Percentiles rank a stretch among this genome's conserved stretches.
Conservation (phyloP, 2,113 vertebrate species). For the Sphaerodactylus townsendi region DNA sequence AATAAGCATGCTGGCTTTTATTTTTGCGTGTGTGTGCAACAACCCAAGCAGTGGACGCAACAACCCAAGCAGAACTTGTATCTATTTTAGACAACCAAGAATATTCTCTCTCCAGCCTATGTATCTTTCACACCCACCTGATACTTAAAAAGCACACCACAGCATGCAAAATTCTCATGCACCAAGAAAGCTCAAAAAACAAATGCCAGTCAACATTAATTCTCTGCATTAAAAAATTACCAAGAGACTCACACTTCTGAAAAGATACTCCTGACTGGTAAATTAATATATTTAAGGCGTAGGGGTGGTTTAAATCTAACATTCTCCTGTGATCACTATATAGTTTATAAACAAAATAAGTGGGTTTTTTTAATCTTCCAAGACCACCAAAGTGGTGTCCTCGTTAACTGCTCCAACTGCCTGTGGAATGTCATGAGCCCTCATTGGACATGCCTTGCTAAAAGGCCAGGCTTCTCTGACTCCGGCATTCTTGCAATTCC, state of each 20-base stretch:
- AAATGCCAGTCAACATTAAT: background rate
- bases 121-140: background rate
- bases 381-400: background rate
- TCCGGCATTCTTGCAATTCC: slow-evolving; percentile 10
- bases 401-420: background rate
- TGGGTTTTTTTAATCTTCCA: background rate
- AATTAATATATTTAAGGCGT: background rate
- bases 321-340: background rate
- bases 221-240: background rate
- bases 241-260: background rate
- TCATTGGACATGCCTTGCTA: background rate
- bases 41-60: background rate
- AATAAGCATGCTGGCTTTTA: slow-evolving; percentile 11
- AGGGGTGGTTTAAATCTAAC: background rate
- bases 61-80: slow-evolving; percentile 5
- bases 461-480: background rate
- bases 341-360: background rate
- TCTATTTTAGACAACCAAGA: slow-evolving; percentile 2
- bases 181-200: background rate
- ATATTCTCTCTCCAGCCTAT: background rate
- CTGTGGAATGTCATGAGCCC: background rate
- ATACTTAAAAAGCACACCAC: background rate
- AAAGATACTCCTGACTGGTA: background rate
- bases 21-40: background rate
- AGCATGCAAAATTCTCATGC: background rate